A percentile compares a stretch with the other conserved stretches of the same genome.
Conservation (phyloP, 2,888 invertebrate genomes). For the Melanostoma mellinum region DNA sequence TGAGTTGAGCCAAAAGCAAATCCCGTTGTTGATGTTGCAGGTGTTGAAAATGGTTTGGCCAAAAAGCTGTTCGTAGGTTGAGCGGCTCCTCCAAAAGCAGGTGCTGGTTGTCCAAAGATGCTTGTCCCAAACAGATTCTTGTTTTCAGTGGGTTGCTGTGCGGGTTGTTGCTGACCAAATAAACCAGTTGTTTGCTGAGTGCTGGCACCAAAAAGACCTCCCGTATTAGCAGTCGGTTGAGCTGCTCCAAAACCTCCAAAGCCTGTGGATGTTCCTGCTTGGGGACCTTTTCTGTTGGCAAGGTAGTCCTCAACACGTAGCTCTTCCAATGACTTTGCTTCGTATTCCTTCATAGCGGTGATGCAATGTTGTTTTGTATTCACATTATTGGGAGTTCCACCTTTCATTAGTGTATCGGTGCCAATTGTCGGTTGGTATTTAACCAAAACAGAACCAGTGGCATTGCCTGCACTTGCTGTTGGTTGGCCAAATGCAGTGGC, state of each 20-base stretch:
- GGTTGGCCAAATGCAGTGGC: constrained; percentile 79
- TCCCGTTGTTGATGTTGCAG: constrained; percentile 81
- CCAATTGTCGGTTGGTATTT: constrained; percentile 95
- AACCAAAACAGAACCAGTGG: constrained; percentile 87
- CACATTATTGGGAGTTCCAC: constrained; percentile 91
- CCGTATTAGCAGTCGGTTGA: constrained; percentile 79
- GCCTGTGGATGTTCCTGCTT: constrained; percentile 78
- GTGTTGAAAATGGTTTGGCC: constrained; percentile 85
- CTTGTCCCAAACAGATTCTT: constrained; percentile 84
- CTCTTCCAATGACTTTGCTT: constrained; percentile 96
- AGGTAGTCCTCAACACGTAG: constrained; percentile 96
- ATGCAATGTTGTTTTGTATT: constrained; percentile 98
- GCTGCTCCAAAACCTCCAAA: constrained; percentile 79
- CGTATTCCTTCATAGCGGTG: constrained; percentile 99
- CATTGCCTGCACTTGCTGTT: constrained; percentile 75
- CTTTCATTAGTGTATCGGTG: constrained; percentile 95
- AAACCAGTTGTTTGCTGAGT: constrained; percentile 81
- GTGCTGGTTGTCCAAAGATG: constrained; percentile 82
- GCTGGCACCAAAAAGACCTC: constrained; percentile 83
- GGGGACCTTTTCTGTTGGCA: constrained; percentile 92
- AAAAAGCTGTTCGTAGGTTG: constrained; percentile 85
- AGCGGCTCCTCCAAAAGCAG: constrained; percentile 83
- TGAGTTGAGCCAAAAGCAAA: constrained; percentile 78
- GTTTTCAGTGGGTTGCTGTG: constrained; percentile 81
- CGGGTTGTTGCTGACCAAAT: constrained; percentile 83